A percentile compares a stretch with the other conserved stretches of the same genome.
Conservation (phyloP, 92 coral and sea anemone genomes). For the Phenganax subtilis region DNA sequence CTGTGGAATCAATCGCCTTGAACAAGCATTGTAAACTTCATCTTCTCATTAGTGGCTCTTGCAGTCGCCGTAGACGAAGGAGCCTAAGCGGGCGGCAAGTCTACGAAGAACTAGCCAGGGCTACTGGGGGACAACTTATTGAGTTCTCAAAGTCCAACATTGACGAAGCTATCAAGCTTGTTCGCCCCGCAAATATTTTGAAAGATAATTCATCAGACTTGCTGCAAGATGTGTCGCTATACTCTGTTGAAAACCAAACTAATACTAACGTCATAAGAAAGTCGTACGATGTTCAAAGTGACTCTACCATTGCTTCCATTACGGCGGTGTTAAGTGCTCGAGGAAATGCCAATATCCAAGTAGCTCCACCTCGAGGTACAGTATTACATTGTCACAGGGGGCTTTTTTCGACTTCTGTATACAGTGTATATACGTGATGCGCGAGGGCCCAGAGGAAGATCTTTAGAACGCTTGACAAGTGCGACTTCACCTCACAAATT, state of each 20-base stretch:
- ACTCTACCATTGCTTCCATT: constrained; percentile 25
- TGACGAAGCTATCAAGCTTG: constrained; percentile 44
- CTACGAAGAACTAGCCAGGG: constrained; percentile 51
- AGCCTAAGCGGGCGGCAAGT: constrained; percentile 26
- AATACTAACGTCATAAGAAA: constrained; percentile 3
- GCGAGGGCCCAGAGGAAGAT: too few species aligned
- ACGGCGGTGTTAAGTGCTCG: constrained; percentile 8
- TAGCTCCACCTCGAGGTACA: constrained; percentile 22
- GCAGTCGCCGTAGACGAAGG: constrained; percentile 35
- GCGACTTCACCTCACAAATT: too few species aligned
- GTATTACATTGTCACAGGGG: not conserved
- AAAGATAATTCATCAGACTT: constrained; percentile 16
- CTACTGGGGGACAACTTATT: constrained; percentile 58
- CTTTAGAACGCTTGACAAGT: too few species aligned
- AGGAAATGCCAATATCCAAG: not conserved
- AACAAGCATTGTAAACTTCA: constrained; percentile 43
- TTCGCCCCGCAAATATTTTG: constrained; percentile 37
- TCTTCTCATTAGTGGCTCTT: constrained; percentile 49
- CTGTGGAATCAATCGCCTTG: constrained; percentile 48
- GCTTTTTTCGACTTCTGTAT: too few species aligned
- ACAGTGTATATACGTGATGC: too few species aligned
- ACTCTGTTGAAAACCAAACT: constrained; percentile 34
- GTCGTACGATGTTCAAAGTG: constrained; percentile 37
- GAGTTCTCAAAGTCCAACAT: constrained; percentile 34
- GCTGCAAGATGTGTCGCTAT: constrained; percentile 33